phyloP scores from a whole-genome alignment of 2,113 vertebrate genomes.

The Charina bottae region DNA sequence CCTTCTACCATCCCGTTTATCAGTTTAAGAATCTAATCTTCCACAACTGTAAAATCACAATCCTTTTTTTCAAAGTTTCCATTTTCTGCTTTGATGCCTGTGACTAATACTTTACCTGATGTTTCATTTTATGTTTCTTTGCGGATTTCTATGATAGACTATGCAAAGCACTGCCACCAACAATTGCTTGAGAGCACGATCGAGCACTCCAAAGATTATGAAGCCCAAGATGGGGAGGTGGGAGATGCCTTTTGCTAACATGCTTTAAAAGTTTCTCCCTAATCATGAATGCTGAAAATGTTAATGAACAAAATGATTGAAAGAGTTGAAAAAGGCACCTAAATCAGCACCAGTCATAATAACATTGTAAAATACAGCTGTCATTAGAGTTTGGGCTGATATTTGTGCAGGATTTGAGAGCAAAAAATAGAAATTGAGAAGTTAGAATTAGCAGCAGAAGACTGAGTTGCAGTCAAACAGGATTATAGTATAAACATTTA shows the following conservation, averaged over 20 bases:
- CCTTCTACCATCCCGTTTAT: background rate
- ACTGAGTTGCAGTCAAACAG: background rate
- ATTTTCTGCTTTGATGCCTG: background rate
- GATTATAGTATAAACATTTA: background rate
- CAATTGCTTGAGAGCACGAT: conserved; percentile 24
- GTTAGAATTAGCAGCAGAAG: background rate
- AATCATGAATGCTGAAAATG: background rate
- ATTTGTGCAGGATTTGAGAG: background rate
- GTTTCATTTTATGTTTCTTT: background rate
- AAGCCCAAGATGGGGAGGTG: background rate
- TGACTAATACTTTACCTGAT: background rate
- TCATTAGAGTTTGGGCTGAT: background rate
- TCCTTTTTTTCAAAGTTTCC: background rate
- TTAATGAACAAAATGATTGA: background rate
- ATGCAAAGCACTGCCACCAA: background rate
- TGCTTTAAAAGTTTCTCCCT: background rate
- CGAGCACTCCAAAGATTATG: conserved; percentile 31
- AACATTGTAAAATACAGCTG: no score
- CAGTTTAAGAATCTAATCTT: background rate
- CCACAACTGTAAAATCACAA: background rate
- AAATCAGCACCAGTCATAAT: background rate
- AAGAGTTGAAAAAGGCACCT: background rate
- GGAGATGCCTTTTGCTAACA: background rate
- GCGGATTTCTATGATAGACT: background rate
- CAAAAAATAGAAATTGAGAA: background rate